A percentile compares a stretch with the other conserved stretches of the same genome.
These are phyloP conservation scores for Chanos chanos DNA, from an alignment of 2,797 vertebrate genomes.

Conservation along the genomic window DNA sequence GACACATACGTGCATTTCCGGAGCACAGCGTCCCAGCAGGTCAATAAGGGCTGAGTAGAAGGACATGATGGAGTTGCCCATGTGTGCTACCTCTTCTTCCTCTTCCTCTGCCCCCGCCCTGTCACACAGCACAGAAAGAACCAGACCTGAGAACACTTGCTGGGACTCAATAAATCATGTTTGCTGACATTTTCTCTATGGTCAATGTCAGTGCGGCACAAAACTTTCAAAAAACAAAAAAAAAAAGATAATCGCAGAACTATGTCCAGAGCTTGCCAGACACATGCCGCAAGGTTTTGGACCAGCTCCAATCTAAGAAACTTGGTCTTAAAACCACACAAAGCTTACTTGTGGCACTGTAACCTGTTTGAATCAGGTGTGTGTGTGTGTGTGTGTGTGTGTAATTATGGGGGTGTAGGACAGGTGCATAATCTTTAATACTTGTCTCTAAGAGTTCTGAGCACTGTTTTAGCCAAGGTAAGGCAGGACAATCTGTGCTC, in stretches of 20 bases:
- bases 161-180: constrained; percentile 7
- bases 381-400: too few relatives aligned
- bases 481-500: too few relatives aligned
- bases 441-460: too few relatives aligned
- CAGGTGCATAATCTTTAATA: too few relatives aligned
- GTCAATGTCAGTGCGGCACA: not conserved
- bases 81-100: constrained; percentile 87
- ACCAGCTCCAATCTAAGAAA: too few relatives aligned
- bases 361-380: too few relatives aligned
- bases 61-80: constrained; percentile 98
- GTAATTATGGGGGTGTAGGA: too few relatives aligned
- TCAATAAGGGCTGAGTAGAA: constrained; percentile 98
- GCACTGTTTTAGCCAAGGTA: too few relatives aligned
- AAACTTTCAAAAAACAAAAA: not conserved
- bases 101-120: constrained; percentile 76
- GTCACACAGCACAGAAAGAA: constrained; percentile 41
- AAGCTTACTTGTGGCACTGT: too few relatives aligned
- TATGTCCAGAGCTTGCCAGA: too few relatives aligned
- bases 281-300: too few relatives aligned
- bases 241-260: not conserved
- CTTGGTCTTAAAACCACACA: too few relatives aligned
- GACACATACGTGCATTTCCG: constrained; percentile 96
- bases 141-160: not conserved
- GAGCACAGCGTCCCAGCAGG: constrained; percentile 95
- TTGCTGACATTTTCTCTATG: not conserved